Evolutionary conservation across 2,797 vertebrate genomes (phyloP).

Genomic region (Bovichtus diacanthus): DNA sequence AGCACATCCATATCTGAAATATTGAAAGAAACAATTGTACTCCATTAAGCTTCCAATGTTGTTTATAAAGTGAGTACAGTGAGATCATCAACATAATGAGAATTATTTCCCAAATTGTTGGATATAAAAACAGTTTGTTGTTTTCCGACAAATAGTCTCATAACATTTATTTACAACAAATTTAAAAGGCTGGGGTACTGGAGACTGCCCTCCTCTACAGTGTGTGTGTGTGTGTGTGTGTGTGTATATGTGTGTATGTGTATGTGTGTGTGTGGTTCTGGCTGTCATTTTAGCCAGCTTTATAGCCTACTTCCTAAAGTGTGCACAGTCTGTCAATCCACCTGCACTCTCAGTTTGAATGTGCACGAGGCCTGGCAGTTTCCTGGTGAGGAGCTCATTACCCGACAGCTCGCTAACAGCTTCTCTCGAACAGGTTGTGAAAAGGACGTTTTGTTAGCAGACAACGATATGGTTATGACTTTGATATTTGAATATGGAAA

Average conservation of each 20-base stretch:
- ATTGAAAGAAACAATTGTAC: no score
- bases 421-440: slow-evolving; percentile 9
- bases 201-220: no score
- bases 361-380: slow-evolving; percentile 37
- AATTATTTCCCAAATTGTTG: no score
- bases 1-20: no score
- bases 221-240: neutral
- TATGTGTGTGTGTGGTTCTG: neutral
- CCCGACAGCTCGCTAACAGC: slow-evolving; percentile 15
- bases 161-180: no score
- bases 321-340: slow-evolving; percentile 42
- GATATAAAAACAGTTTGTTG: no score
- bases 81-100: no score
- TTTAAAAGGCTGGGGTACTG: no score
- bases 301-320: slow-evolving; percentile 20
- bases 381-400: slow-evolving; percentile 28
- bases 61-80: no score
- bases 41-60: no score
- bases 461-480: slow-evolving; percentile 2
- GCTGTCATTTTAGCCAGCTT: slow-evolving; percentile 10
- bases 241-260: neutral
- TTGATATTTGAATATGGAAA: slow-evolving; percentile 37
- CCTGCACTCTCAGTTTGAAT: slow-evolving; percentile 46
- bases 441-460: slow-evolving; percentile 22
- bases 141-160: no score